Conservation (phyloP, 2,797 vertebrate species). For the Choloepus didactylus region DNA sequence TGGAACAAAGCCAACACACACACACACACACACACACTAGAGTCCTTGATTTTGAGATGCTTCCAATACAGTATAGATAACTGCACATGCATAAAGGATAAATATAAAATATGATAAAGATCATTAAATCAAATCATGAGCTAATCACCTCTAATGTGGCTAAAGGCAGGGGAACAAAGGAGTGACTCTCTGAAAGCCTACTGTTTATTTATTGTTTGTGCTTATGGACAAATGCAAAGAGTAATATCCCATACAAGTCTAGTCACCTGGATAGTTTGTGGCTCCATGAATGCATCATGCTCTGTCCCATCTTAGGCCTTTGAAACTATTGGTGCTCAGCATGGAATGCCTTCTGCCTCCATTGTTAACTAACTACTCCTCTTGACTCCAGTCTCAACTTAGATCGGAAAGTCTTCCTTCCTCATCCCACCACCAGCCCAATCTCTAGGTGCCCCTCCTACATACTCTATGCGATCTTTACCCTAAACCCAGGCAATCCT, state of each 20-base stretch:
- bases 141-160: slow-evolving; percentile 12
- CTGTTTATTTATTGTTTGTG: neutral
- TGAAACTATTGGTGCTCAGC: neutral
- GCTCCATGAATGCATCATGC: neutral
- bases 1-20: neutral
- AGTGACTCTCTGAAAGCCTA: neutral
- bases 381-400: neutral
- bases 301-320: neutral
- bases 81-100: neutral
- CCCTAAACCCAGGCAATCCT: neutral
- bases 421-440: neutral
- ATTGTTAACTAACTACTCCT: neutral
- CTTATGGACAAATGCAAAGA: neutral
- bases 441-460: neutral
- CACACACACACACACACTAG: neutral
- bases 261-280: neutral
- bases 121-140: neutral
- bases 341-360: neutral
- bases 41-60: neutral
- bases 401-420: neutral
- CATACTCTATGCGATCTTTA: neutral
- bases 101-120: neutral
- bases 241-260: neutral
- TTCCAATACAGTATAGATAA: neutral
- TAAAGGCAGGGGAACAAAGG: neutral